These are phyloP conservation scores for Apeltes quadracus DNA, from an alignment of 2,113 vertebrate genomes.

Conservation along the genomic window DNA sequence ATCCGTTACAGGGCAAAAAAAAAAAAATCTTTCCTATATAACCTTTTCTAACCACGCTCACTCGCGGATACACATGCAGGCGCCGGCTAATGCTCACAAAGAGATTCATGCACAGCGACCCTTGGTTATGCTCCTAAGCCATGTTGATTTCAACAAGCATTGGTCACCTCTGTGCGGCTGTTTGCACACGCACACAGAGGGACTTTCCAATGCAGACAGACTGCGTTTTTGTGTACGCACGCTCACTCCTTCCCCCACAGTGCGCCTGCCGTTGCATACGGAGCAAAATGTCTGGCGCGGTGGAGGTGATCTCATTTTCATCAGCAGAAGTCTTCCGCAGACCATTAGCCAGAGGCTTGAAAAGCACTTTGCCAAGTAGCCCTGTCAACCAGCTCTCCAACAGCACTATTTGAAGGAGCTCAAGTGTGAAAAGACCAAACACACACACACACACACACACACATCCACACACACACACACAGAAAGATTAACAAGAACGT, in stretches of 20 bases:
- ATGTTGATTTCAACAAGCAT: not conserved
- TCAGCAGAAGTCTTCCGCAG: conserved; percentile 45
- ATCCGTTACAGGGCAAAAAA: not conserved
- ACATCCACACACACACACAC: not conserved
- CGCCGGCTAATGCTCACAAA: not conserved
- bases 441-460: not conserved
- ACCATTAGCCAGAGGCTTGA: conserved; percentile 56
- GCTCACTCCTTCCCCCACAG: not conserved
- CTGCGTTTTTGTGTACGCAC: not conserved
- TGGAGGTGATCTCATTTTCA: conserved; percentile 51
- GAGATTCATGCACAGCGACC: conserved; percentile 5
- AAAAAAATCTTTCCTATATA: too few species aligned
- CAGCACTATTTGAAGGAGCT: conserved; percentile 36
- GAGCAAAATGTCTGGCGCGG: conserved; percentile 15
- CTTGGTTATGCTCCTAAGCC: not conserved
- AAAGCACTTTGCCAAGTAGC: conserved; percentile 61
- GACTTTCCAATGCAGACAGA: conserved; percentile 7
- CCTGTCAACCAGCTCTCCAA: conserved; percentile 30
- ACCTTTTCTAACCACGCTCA: not conserved
- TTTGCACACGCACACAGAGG: not conserved
- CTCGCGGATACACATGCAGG: not conserved
- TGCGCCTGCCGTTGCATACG: conserved; percentile 8
- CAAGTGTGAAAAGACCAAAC: conserved; percentile 47
- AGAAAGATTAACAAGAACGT: not conserved
- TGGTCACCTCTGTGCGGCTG: not conserved